Base-by-base conservation (phyloP, 2,797 vertebrate genomes). In the Gorsachius magnificus region DNA sequence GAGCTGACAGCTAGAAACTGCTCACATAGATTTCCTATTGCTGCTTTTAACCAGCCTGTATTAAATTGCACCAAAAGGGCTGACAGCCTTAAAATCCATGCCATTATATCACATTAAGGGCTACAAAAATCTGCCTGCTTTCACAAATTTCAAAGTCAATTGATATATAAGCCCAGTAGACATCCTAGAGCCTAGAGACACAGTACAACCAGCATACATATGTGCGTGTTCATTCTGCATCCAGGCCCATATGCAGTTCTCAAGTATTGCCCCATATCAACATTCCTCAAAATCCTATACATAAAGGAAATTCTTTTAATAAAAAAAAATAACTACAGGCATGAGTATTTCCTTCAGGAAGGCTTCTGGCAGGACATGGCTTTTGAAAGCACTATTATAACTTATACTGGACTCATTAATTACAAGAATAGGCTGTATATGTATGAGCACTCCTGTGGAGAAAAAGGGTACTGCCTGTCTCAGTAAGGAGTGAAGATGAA, bases 1-100 rank as follows among this genome's bases (percentile, higher is more conserved):
- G 92, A 97, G 86, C 91, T 88, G 94, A 97, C 96, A 98, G 95
- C 95, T 97, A 86, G 96, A 97, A 98, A 97, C 94, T 91, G 93
- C 95, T 97, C 91, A 92, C 94, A 97, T 96, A 58, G 97, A 98
- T 97, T 98, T 98, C 96, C 96, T 96, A 85, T 92, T 97, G 97
- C 96, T 94, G 81, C 81, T 96, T 96, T 94, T 77, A 96, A 96
- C 86, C 74, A 91, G 82, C 70, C 75, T 80, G 86, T 96, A 96
- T 95, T 97, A 90, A 97, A 93, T 98, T 96, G 96, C 96, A 93
- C 79, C 96, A 87, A 96, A 97, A 96, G 88, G 94, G 92, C 90
- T 95, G 97, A 95, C 89, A 69, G 83, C 45, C 79, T 94, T 95
- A 95, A 95, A 96, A 96, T 78, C 83, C 87, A 87, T 84, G 90